Percentiles rank a stretch among this genome's conserved stretches.
phyloP scores from a whole-genome alignment of 2,888 invertebrate genomes.

The Unio pictorum region DNA sequence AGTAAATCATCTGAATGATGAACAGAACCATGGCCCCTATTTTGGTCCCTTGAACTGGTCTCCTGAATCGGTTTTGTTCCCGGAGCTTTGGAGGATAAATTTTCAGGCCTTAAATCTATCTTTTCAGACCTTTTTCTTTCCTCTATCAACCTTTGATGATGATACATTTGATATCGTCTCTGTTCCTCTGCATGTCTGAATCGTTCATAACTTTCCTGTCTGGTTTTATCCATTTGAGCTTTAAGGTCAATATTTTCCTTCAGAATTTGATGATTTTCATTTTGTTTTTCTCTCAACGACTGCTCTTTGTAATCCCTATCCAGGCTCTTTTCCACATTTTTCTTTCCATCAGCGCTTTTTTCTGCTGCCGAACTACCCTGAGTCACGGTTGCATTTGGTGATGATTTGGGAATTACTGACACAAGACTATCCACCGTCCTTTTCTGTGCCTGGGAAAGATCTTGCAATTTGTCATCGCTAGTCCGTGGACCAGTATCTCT shows the following conservation, averaged over 20 bases:
- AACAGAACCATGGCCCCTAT: constrained; percentile 8
- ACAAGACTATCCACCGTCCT: background rate
- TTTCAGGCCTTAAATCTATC: constrained; percentile 27
- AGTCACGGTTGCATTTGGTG: constrained; percentile 9
- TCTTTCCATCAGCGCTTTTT: constrained; percentile 8
- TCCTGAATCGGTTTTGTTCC: constrained; percentile 33
- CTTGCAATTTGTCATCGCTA: background rate
- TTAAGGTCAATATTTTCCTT: constrained; percentile 71
- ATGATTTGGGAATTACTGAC: constrained; percentile 8
- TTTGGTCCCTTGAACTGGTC: constrained; percentile 12
- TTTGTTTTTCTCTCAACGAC: constrained; percentile 65
- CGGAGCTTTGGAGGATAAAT: constrained; percentile 23
- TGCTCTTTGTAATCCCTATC: constrained; percentile 44
- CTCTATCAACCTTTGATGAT: constrained; percentile 76
- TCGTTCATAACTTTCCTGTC: constrained; percentile 32
- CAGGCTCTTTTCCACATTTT: constrained; percentile 6
- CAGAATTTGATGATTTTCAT: constrained; percentile 70
- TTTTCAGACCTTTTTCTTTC: constrained; percentile 50
- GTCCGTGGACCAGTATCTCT: constrained; percentile 14
- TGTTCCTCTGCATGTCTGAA: constrained; percentile 63
- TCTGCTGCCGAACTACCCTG: background rate
- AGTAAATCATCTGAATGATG: constrained; percentile 2
- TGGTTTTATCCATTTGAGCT: constrained; percentile 67
- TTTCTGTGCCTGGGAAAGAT: constrained; percentile 2
- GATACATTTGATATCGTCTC: constrained; percentile 71